phyloP scores from a whole-genome alignment of 2,113 vertebrate species.

The Saguinus midas region DNA sequence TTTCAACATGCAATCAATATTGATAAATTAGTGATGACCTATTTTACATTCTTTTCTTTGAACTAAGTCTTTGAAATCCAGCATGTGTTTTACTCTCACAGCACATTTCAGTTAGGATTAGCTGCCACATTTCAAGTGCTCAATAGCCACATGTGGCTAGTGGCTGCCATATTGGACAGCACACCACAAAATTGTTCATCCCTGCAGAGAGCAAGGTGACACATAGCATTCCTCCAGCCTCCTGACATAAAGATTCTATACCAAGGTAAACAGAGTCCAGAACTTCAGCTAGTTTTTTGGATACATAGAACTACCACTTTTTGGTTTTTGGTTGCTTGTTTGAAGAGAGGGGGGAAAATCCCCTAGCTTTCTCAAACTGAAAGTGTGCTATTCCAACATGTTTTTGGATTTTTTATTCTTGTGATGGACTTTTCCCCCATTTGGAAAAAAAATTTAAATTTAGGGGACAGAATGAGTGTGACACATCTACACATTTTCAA shows the following conservation, averaged over 20 bases:
- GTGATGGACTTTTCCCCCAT: not conserved
- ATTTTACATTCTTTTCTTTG: not conserved
- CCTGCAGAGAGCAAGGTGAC: not conserved
- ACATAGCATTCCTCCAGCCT: not conserved
- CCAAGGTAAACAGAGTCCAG: not conserved
- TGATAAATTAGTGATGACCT: not conserved
- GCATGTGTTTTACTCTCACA: not conserved
- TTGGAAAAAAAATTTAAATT: slow-evolving; percentile 19
- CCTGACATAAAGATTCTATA: not conserved
- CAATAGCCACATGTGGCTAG: not conserved
- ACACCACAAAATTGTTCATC: not conserved
- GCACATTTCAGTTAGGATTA: not conserved
- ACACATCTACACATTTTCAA: slow-evolving; percentile 43
- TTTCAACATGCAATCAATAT: not conserved
- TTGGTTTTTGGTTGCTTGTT: not conserved
- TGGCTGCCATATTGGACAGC: not conserved
- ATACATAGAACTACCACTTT: not conserved
- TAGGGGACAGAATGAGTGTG: slow-evolving; percentile 23
- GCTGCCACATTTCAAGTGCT: not conserved
- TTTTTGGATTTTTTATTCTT: slow-evolving; percentile 6
- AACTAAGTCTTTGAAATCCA: not conserved
- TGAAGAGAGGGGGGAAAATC: rapidly evolving
- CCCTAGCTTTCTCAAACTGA: not conserved
- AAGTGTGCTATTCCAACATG: not conserved
- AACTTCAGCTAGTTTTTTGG: not conserved